Conservation (phyloP, 2,113 vertebrate species). For the Orientallactaga bullata region DNA sequence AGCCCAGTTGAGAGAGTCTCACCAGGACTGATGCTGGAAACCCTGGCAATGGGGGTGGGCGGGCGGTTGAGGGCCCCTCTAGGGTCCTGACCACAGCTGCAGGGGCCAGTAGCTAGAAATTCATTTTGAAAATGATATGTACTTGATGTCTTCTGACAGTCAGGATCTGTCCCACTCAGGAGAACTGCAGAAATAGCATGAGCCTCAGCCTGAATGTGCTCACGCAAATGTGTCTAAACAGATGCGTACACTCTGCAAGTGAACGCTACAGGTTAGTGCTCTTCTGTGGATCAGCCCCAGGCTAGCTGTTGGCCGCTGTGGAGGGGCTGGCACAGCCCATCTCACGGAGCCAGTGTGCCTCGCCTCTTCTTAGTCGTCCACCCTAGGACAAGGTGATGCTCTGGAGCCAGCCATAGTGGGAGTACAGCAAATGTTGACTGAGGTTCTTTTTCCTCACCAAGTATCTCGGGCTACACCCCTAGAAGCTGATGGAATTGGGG, state of each 20-base stretch:
- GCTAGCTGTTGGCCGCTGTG: neutral
- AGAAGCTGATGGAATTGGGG: neutral
- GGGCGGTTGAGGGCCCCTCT: neutral
- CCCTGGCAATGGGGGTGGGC: too few relatives aligned
- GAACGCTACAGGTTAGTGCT: too few relatives aligned
- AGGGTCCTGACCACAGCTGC: accelerated
- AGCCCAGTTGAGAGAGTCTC: neutral
- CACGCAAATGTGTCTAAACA: accelerated
- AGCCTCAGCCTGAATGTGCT: neutral
- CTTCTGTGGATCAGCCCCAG: neutral
- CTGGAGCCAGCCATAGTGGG: neutral
- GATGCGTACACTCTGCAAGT: neutral
- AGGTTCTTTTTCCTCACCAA: too few relatives aligned
- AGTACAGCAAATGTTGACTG: neutral
- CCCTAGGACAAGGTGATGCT: neutral
- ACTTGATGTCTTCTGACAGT: neutral
- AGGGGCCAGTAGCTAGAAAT: neutral
- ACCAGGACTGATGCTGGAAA: neutral
- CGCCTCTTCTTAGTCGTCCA: neutral
- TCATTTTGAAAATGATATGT: neutral
- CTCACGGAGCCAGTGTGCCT: neutral
- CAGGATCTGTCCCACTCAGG: neutral
- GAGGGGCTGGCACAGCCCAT: neutral
- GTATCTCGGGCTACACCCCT: neutral
- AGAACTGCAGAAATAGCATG: neutral